Evolutionary conservation across 1,140 invertebrate species (phyloP).

Genomic region (Piezodorus guildinii): DNA sequence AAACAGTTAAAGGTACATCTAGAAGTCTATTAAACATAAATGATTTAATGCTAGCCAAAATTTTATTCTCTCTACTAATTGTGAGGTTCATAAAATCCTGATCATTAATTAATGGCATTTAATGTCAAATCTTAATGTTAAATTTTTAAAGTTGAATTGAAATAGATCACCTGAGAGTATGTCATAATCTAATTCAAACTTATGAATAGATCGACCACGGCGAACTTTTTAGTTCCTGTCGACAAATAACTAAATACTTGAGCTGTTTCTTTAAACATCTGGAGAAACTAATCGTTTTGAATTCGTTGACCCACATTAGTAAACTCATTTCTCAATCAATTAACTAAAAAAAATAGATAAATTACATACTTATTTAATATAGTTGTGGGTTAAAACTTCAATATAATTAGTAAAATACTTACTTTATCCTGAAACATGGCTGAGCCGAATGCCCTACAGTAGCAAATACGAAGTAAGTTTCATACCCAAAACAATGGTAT

Average conservation of each 20-base stretch:
- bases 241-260: conserved; percentile 84
- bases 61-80: too few relatives aligned
- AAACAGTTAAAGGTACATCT: too few relatives aligned
- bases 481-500: conserved; percentile 41
- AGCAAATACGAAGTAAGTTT: conserved; percentile 86
- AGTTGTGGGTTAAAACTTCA: background rate
- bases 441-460: conserved; percentile 86
- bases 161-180: conserved; percentile 62
- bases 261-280: conserved; percentile 61
- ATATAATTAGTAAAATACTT: conserved; percentile 15
- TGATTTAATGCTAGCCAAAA: too few relatives aligned
- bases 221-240: conserved; percentile 79
- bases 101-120: too few relatives aligned
- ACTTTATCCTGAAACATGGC: conserved; percentile 76
- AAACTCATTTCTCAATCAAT: conserved; percentile 85
- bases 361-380: background rate
- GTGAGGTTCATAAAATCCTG: too few relatives aligned
- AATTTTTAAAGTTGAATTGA: too few relatives aligned
- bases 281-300: conserved; percentile 77
- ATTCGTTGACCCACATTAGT: conserved; percentile 85
- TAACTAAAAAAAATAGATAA: conserved; percentile 35
- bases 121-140: too few relatives aligned
- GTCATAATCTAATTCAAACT: conserved; percentile 74
- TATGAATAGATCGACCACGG: conserved; percentile 69
- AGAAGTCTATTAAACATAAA: too few relatives aligned